Conservation (phyloP, 2,113 vertebrate genomes). For the Nothoprocta perdicaria region DNA sequence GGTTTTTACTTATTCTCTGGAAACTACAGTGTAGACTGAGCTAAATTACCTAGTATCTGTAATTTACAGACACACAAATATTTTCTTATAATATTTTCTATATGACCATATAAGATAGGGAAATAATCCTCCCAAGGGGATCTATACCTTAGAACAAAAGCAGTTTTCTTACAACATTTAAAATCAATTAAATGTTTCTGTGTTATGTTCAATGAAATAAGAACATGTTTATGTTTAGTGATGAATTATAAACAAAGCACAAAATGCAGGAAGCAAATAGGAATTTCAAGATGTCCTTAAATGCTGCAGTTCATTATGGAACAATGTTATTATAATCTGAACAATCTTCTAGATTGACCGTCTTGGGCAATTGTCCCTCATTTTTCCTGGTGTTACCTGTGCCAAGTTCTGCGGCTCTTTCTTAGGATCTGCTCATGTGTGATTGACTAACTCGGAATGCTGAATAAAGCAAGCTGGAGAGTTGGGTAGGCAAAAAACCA, state of each 20-base stretch:
- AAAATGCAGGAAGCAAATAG: constrained; percentile 54
- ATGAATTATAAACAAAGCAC: constrained; percentile 51
- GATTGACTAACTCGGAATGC: background rate
- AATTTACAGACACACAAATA: constrained; percentile 79
- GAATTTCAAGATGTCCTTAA: constrained; percentile 62
- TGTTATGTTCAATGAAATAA: constrained; percentile 35
- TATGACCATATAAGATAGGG: constrained; percentile 49
- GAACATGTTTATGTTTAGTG: background rate
- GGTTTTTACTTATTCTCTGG: constrained; percentile 81
- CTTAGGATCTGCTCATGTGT: background rate
- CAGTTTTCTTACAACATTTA: constrained; percentile 60
- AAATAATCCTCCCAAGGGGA: constrained; percentile 26
- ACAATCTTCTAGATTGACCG: constrained; percentile 52
- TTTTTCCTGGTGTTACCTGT: constrained; percentile 57
- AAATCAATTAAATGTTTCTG: constrained; percentile 49
- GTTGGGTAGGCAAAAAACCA: background rate
- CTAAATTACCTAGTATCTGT: constrained; percentile 75
- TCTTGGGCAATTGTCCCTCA: constrained; percentile 41
- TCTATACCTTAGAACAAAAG: constrained; percentile 57
- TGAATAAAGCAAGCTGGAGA: background rate
- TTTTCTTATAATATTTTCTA: constrained; percentile 80
- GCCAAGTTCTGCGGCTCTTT: constrained; percentile 40
- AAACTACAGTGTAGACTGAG: constrained; percentile 77
- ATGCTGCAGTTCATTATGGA: constrained; percentile 66
- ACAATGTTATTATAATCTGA: constrained; percentile 40